Evolutionary conservation across 1,140 invertebrate species (phyloP), one percentile per base, ranked within the genome.

Genomic region (Drosophila gunungcola): DNA sequence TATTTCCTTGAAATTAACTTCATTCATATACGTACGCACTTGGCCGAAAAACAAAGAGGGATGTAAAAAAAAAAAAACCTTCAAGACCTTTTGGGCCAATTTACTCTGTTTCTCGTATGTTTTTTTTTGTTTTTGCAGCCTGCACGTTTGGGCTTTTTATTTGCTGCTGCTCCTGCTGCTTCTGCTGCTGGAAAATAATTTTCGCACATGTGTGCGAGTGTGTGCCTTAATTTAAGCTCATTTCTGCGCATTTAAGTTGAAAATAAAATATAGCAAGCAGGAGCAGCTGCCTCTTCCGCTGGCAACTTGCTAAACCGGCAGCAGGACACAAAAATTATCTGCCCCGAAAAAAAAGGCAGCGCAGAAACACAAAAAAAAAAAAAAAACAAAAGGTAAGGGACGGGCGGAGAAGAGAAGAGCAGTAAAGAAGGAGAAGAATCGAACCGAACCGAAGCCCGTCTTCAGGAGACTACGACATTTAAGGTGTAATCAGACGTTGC

Each of bases 171-270:
- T 75, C 43, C 54, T 74, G 73, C 46, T 88, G 70, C 54, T 61
- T 16, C 55, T 75, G 62, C 54, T 75, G 72, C 46, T 88, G 83
- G 78, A 78, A 88, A 86, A 83, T 82, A 88, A 86, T 86, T 86
- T 86, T 86, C 80, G 73, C 77, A 81, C 52, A 61, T 61, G 61
- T 74, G 70, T 67, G 68, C 61, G 77, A 67, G 74, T 83, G 67
- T 83, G 74, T 83, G 83, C 84, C 80, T 88, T 89, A 88, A 88
- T 88, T 88, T 88, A 80, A 80, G 84, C 84, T 89, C 84, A 88
- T 88, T 86, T 85, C 78, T 88, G 82, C 82, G 82, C 82, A 88
- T 86, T 88, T 88, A 88, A 88, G 51, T 88, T 84, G 84, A 80
- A 88, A 76, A 86, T 86, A 88, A 88, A 88, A 46, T 77, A 80